Evolutionary conservation across 2,797 vertebrate species (phyloP), one percentile per base, ranked within the genome.

Genomic region (Coregonus sp.): DNA sequence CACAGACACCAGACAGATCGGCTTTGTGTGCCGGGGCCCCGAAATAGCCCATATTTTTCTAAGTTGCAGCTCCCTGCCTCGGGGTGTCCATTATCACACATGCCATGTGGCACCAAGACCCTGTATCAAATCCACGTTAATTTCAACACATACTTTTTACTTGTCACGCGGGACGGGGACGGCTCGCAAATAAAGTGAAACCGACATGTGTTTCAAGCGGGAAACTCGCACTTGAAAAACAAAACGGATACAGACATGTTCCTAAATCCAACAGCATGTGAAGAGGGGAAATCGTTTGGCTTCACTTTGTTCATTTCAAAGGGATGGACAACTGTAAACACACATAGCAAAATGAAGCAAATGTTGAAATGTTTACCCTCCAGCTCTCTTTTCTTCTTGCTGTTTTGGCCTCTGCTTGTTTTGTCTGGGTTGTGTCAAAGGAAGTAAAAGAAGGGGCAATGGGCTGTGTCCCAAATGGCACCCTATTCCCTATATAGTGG

Each of bases 301-400:
- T n/a, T 31, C 0, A 35, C 80, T 84, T 77, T 78, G 80, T 82
- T 80, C 50, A 33, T 81, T 80, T 85, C 81, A 84, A 78, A 85
- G 76, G 40, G 71, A 77, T 74, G 35, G 79, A 77, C 69, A 25
- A 51, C 47, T 31, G 20, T 78, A 84, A 85, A 85, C 75, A 80
- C 63, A 52, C 51, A 35, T 50, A 20, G 1, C 4, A 16, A 73
- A 67, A 73, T 37, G 68, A 71, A 40, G 72, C 59, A 29, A 73
- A 68, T 25, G 20, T 63, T 63, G 59, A 63, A 25, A 29, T 31
- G 52, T 82, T 84, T 84, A 77, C 74, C 78, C 79, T 12, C 47
- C 78, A 79, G 78, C 80, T 77, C 18, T 29, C n/a, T 20, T 70
- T 81, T 75, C 80, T 81, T 68, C 81, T 80, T 77, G 59, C 33